Conservation (phyloP, 2,888 invertebrate genomes). For the Heterodera filipjevi region DNA sequence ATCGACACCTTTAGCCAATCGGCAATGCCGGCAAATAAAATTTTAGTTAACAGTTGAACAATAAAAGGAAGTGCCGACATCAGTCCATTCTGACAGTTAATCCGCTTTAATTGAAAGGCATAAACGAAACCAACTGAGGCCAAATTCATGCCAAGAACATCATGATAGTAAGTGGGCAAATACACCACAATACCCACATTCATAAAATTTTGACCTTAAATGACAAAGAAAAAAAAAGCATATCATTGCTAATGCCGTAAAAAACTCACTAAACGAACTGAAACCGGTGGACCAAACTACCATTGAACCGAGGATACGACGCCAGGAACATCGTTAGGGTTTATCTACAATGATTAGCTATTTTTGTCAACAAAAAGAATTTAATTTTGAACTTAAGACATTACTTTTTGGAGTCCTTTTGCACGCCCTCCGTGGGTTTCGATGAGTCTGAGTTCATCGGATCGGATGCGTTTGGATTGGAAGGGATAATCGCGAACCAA, state of each 20-base stretch:
- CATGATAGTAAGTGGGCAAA: constrained; percentile 61
- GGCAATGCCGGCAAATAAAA: constrained; percentile 56
- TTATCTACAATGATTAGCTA: too few species aligned
- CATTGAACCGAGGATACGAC: constrained; percentile 50
- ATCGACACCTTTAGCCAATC: constrained; percentile 49
- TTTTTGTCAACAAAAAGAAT: too few species aligned
- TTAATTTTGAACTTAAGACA: too few species aligned
- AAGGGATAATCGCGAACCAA: constrained; percentile 54
- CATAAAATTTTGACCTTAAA: constrained; percentile 55
- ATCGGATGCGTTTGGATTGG: constrained; percentile 46
- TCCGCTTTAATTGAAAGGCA: background rate
- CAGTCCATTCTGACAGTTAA: constrained; percentile 57
- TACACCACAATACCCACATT: constrained; percentile 64
- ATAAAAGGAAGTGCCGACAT: constrained; percentile 62
- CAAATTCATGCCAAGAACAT: constrained; percentile 60
- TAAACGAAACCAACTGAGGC: constrained; percentile 45
- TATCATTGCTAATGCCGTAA: background rate
- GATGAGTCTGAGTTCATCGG: constrained; percentile 48
- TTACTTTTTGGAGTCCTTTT: background rate
- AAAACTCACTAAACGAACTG: constrained; percentile 53
- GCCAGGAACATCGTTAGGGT: constrained; percentile 47
- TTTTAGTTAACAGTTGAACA: constrained; percentile 59
- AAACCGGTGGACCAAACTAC: constrained; percentile 61
- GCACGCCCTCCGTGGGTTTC: constrained; percentile 26
- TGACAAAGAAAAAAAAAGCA: background rate